These are phyloP conservation scores for Oreochromis mossambicus DNA, from an alignment of 2,797 vertebrate genomes.

Conservation along the genomic window DNA sequence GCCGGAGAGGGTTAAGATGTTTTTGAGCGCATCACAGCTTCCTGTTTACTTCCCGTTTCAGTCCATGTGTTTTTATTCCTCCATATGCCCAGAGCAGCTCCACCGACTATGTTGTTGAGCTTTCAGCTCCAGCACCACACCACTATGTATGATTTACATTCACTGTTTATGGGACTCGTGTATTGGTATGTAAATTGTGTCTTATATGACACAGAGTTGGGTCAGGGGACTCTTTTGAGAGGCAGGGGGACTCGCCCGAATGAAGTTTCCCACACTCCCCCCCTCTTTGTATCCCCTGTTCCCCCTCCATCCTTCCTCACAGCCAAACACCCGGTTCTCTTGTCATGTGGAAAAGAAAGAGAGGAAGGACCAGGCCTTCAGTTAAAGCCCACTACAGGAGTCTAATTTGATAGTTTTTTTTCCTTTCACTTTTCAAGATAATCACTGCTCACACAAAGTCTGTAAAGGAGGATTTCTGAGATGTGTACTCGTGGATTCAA, in stretches of 20 bases:
- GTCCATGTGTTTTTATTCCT: neutral
- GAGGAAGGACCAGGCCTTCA: constrained; percentile 29
- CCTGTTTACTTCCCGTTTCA: neutral
- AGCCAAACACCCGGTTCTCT: constrained; percentile 39
- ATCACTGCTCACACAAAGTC: constrained; percentile 9
- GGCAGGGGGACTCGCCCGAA: constrained; percentile 46
- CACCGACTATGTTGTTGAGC: neutral
- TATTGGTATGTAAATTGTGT: constrained; percentile 76
- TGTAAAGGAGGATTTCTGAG: constrained; percentile 23
- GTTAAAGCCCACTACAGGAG: constrained; percentile 52
- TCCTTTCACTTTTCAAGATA: constrained; percentile 7
- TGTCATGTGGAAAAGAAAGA: constrained; percentile 47
- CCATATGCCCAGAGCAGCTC: neutral
- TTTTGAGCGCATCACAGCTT: neutral
- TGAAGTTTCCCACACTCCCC: constrained; percentile 72
- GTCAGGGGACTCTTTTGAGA: constrained; percentile 59
- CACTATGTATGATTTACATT: constrained; percentile 29
- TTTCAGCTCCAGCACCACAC: neutral
- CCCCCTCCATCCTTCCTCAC: constrained; percentile 41
- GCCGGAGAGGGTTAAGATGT: neutral
- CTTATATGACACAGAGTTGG: constrained; percentile 37
- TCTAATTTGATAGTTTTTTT: constrained; percentile 32
- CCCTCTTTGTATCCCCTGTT: constrained; percentile 12
- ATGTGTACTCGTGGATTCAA: neutral
- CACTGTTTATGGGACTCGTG: constrained; percentile 39